phyloP scores from a whole-genome alignment of 2,797 vertebrate genomes.

The Rachycentron canadum region DNA sequence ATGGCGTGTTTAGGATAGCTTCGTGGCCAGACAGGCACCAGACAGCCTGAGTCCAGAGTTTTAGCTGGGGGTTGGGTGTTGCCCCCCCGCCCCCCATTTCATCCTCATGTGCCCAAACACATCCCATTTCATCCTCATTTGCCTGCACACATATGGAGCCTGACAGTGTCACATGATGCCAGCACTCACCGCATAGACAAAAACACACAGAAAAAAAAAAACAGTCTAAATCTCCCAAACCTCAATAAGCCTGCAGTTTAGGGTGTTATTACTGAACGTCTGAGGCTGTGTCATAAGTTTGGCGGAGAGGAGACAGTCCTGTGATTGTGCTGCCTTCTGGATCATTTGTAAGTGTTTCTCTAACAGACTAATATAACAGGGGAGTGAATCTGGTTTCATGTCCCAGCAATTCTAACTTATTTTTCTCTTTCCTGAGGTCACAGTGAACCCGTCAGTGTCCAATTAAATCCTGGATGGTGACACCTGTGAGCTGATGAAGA shows the following conservation, averaged over 20 bases:
- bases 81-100: not conserved
- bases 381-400: conserved; percentile 29
- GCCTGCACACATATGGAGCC: conserved; percentile 19
- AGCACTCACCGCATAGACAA: conserved; percentile 22
- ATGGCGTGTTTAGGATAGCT: conserved; percentile 63
- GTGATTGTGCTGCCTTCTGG: conserved; percentile 28
- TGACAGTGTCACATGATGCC: conserved; percentile 30
- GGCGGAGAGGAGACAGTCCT: conserved; percentile 32
- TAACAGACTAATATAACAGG: conserved; percentile 24
- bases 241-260: conserved; percentile 38
- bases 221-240: conserved; percentile 42
- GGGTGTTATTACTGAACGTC: conserved; percentile 48
- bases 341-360: conserved; percentile 35
- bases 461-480: conserved; percentile 70
- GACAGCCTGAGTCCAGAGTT: conserved; percentile 65
- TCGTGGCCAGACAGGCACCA: conserved; percentile 74
- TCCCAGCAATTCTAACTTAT: conserved; percentile 33
- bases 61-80: conserved; percentile 32
- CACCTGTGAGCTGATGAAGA: conserved; percentile 54
- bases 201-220: conserved; percentile 42
- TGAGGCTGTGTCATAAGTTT: conserved; percentile 46
- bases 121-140: conserved; percentile 43
- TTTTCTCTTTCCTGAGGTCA: conserved; percentile 38
- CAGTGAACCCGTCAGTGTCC: conserved; percentile 61
- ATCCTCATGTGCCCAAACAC: conserved; percentile 33